Percentiles rank a stretch among this genome's conserved stretches.
Conservation (phyloP, 1,140 invertebrate species). For the Penaeus indicus region DNA sequence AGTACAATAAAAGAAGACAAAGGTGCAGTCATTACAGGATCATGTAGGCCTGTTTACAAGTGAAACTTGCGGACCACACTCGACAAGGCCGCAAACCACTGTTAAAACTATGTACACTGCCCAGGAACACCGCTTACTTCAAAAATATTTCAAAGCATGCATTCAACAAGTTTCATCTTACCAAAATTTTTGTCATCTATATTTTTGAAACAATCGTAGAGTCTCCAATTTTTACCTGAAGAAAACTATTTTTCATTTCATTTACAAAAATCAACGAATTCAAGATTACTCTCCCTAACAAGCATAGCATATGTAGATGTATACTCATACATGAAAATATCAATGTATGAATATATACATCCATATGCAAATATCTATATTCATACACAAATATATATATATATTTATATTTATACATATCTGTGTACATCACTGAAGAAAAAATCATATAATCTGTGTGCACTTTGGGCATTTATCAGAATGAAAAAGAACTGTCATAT, state of each 20-base stretch:
- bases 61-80: slow-evolving; percentile 47
- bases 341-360: slow-evolving; percentile 19
- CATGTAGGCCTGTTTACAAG: slow-evolving; percentile 50
- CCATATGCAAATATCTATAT: slow-evolving; percentile 9
- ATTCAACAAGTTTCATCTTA: slow-evolving; percentile 61
- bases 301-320: slow-evolving; percentile 1
- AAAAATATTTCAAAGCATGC: slow-evolving; percentile 58
- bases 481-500: too few relatives aligned
- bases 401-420: slow-evolving; percentile 19
- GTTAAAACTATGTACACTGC: slow-evolving; percentile 58
- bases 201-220: slow-evolving; percentile 60
- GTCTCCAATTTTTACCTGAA: slow-evolving; percentile 59
- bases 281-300: slow-evolving; percentile 9
- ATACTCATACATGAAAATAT: not conserved
- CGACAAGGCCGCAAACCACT: slow-evolving; percentile 56
- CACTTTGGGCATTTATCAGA: too few relatives aligned
- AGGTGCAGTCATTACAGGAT: slow-evolving; percentile 61
- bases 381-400: slow-evolving; percentile 30
- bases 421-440: not conserved
- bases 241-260: slow-evolving; percentile 57
- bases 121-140: slow-evolving; percentile 63
- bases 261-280: slow-evolving; percentile 17
- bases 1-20: slow-evolving; percentile 55
- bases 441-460: not conserved
- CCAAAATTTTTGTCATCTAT: slow-evolving; percentile 63